A percentile compares a stretch with the other conserved stretches of the same genome.
Evolutionary conservation across 2,888 invertebrate genomes (phyloP).

Genomic region (Mycalesis mineus): DNA sequence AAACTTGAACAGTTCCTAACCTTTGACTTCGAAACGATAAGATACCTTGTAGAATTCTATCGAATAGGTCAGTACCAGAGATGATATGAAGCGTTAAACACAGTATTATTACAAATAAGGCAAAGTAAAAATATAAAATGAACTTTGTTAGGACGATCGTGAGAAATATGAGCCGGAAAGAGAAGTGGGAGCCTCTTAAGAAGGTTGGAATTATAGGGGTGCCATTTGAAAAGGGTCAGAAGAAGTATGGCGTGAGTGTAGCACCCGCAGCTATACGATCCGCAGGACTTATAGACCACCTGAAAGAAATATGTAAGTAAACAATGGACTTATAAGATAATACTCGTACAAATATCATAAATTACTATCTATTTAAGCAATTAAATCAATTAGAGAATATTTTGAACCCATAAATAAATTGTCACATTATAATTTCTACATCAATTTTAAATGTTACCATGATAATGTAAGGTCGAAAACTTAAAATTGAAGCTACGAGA

Average conservation of each 20-base stretch:
- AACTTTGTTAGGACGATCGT: slow-evolving; percentile 53
- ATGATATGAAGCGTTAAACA: not conserved
- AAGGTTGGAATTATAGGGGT: slow-evolving; percentile 88
- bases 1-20: slow-evolving; percentile 15
- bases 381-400: no score
- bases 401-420: no score
- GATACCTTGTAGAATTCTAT: slow-evolving; percentile 13
- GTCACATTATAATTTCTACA: no score
- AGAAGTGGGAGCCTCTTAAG: slow-evolving; percentile 51
- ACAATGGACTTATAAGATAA: not conserved
- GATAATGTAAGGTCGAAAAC: no score
- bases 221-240: slow-evolving; percentile 88
- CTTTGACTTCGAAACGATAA: slow-evolving; percentile 26
- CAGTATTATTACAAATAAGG: slow-evolving; percentile 7
- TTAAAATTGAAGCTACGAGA: no score
- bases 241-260: slow-evolving; percentile 83
- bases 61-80: slow-evolving; percentile 10
- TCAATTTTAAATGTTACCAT: no score
- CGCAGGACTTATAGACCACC: slow-evolving; percentile 80
- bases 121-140: slow-evolving; percentile 42
- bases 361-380: no score
- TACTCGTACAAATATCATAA: no score
- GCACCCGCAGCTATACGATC: slow-evolving; percentile 83
- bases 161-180: slow-evolving; percentile 54
- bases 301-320: slow-evolving; percentile 79